phyloP scores from a whole-genome alignment of 1,140 invertebrate species.

The Holotrichia oblita region DNA sequence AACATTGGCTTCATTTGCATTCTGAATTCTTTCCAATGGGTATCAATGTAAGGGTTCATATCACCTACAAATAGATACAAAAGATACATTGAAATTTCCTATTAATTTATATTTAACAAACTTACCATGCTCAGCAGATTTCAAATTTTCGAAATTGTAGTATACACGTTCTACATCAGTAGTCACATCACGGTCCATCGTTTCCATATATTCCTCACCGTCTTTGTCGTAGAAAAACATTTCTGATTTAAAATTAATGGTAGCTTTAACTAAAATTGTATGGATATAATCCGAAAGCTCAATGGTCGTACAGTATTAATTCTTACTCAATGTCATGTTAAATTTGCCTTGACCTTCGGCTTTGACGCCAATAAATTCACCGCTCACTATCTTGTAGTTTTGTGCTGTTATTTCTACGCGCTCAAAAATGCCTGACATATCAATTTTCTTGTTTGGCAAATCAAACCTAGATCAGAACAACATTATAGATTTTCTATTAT shows the following conservation, averaged over 20 bases:
- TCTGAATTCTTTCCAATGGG: neutral
- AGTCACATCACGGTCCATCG: neutral
- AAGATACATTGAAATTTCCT: neutral
- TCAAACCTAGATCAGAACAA: neutral
- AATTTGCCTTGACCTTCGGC: neutral
- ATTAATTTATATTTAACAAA: neutral
- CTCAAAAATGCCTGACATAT: neutral
- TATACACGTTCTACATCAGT: neutral
- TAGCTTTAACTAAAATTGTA: neutral
- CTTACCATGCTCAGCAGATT: neutral
- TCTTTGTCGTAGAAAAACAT: neutral
- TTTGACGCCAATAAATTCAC: neutral
- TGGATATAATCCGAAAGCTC: neutral
- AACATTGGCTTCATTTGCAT: neutral
- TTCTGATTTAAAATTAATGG: neutral
- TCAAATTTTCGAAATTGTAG: conserved; percentile 6
- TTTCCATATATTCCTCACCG: neutral
- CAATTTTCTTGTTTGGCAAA: neutral
- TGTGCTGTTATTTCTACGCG: neutral
- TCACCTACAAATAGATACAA: neutral
- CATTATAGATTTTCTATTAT: neutral
- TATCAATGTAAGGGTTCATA: neutral
- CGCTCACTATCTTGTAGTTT: neutral
- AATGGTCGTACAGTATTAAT: neutral
- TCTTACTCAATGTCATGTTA: neutral